Conservation (phyloP, 2,797 vertebrate species). For the Aeoliscus strigatus region DNA sequence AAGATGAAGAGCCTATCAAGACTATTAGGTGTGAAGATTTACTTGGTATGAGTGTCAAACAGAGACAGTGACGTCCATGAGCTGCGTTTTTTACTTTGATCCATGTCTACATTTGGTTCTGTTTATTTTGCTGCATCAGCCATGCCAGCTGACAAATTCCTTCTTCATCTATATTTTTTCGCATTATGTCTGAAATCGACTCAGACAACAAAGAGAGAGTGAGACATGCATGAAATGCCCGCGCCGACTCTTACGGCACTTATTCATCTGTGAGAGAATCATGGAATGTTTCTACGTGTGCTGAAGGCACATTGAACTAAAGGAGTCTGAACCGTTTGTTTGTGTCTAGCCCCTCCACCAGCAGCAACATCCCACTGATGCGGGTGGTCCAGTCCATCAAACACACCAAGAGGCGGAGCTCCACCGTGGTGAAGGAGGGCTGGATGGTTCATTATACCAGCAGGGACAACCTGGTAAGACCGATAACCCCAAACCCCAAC, state of each 20-base stretch:
- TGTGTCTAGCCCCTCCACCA: constrained; percentile 76
- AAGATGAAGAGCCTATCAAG: constrained; percentile 91
- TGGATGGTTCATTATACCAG: constrained; percentile 86
- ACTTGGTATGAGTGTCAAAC: not conserved
- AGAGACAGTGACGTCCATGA: no score
- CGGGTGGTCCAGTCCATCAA: constrained; percentile 84
- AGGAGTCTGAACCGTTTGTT: constrained; percentile 15
- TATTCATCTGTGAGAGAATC: not conserved
- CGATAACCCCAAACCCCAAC: constrained; percentile 40
- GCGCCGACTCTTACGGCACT: no score
- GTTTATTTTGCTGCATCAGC: no score
- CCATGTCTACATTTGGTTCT: no score
- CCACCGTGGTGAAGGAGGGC: constrained; percentile 81
- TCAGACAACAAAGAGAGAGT: no score
- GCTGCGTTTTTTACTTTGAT: no score
- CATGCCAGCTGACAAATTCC: no score
- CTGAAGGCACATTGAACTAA: not conserved
- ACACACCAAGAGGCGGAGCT: constrained; percentile 82
- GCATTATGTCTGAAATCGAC: no score
- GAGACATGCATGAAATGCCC: no score
- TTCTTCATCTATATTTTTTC: no score
- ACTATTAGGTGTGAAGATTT: constrained; percentile 83
- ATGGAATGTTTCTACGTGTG: constrained; percentile 16
- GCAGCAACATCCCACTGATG: constrained; percentile 84
- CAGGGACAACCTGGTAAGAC: constrained; percentile 81